Conservation (phyloP, 2,888 invertebrate genomes). For the Drosophila emarginata region DNA sequence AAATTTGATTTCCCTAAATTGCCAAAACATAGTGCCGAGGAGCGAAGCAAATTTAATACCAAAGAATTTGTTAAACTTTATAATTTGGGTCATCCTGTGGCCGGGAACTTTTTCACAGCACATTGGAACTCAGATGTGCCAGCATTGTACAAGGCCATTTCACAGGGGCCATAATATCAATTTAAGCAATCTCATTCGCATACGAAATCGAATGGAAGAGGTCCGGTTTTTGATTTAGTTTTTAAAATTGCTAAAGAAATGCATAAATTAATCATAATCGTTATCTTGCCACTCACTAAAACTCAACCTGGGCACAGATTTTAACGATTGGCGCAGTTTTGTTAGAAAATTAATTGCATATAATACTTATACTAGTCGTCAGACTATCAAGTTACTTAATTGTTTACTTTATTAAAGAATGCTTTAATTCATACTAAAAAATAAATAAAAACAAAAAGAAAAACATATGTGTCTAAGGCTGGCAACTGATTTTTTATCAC, state of each 20-base stretch:
- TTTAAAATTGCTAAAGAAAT: constrained; percentile 52
- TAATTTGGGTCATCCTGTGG: constrained; percentile 85
- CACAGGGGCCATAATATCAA: constrained; percentile 16
- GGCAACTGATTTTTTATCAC: too few species aligned
- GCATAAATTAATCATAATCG: constrained; percentile 46
- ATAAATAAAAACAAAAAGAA: too few species aligned
- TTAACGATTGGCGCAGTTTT: neutral
- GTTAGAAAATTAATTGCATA: too few species aligned
- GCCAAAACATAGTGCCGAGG: constrained; percentile 75
- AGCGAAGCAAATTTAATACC: constrained; percentile 86
- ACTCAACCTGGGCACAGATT: neutral
- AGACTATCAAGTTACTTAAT: too few species aligned
- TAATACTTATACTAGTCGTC: too few species aligned
- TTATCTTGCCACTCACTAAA: neutral
- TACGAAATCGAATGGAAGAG: constrained; percentile 18
- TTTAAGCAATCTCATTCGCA: constrained; percentile 12
- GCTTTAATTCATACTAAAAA: too few species aligned
- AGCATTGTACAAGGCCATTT: constrained; percentile 73
- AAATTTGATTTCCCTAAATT: constrained; percentile 83
- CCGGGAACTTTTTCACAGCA: constrained; percentile 71
- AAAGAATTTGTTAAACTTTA: constrained; percentile 89
- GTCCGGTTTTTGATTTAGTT: constrained; percentile 37
- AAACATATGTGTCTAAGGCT: too few species aligned
- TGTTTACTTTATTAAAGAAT: too few species aligned
- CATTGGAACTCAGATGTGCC: constrained; percentile 80